A percentile compares a stretch with the other conserved stretches of the same genome.
These are phyloP conservation scores for Bemisia tabaci DNA, from an alignment of 1,140 invertebrate genomes.

Conservation along the genomic window DNA sequence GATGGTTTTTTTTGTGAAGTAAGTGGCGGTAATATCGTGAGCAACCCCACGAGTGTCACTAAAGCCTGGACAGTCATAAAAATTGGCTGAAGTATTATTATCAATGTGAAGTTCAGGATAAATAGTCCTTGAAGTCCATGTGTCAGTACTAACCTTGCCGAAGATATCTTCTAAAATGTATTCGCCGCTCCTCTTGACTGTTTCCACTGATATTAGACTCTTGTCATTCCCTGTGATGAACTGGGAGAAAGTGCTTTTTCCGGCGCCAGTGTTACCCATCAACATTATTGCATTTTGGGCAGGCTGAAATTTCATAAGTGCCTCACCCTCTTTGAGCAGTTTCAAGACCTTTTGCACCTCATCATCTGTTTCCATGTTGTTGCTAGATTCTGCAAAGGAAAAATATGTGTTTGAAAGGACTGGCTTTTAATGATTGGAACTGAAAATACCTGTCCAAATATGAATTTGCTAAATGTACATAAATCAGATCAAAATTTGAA, in stretches of 20 bases:
- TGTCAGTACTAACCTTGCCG: conserved; percentile 3
- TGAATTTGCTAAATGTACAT: too few species aligned
- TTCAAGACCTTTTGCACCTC: too few species aligned
- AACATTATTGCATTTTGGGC: conserved; percentile 15
- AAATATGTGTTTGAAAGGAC: too few species aligned
- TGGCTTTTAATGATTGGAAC: too few species aligned
- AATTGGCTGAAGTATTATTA: not conserved
- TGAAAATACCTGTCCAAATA: too few species aligned
- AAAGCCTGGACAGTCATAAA: conserved; percentile 22
- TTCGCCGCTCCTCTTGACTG: not conserved
- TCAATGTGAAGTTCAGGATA: conserved; percentile 11
- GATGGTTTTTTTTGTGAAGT: conserved; percentile 18
- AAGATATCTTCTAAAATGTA: conserved; percentile 8
- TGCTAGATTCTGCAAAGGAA: too few species aligned
- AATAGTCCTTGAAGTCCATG: not conserved
- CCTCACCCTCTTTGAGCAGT: not conserved
- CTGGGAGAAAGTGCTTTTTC: conserved; percentile 18
- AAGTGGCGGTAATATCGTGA: conserved; percentile 18
- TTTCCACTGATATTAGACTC: conserved; percentile 4
- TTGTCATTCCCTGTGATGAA: conserved; percentile 16
- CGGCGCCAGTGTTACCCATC: conserved; percentile 20
- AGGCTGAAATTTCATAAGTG: not conserved
- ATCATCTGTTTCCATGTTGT: too few species aligned
- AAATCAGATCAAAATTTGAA: too few species aligned
- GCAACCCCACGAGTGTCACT: conserved; percentile 16